Evolutionary conservation across 2,888 invertebrate genomes (phyloP).

Genomic region (Nomada fucata): DNA sequence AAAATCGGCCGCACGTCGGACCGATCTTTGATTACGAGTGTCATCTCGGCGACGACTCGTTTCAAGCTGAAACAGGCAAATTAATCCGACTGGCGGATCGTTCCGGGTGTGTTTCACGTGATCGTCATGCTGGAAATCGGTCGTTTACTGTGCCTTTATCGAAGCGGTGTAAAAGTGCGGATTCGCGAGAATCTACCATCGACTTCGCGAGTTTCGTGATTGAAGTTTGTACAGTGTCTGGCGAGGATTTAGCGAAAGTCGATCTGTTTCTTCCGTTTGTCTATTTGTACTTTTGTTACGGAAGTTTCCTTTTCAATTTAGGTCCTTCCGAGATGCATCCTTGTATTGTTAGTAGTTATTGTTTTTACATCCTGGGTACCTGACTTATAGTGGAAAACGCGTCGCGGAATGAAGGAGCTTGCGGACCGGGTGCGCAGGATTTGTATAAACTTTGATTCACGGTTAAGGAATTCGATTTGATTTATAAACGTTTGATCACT

Average conservation of each 20-base stretch:
- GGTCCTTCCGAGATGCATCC: not conserved
- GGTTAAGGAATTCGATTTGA: too few relatives aligned
- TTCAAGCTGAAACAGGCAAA: conserved; percentile 47
- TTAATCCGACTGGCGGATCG: conserved; percentile 52
- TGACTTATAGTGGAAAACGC: too few relatives aligned
- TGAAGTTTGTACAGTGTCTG: conserved; percentile 10
- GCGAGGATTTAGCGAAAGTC: not conserved
- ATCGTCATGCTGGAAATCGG: not conserved
- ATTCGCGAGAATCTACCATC: conserved; percentile 1
- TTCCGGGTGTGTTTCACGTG: not conserved
- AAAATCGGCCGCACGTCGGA: conserved; percentile 74
- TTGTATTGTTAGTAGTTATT: not conserved
- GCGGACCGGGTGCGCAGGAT: too few relatives aligned
- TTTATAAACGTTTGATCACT: too few relatives aligned
- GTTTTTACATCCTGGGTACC: too few relatives aligned
- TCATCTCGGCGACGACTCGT: conserved; percentile 54
- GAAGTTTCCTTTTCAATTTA: conserved; percentile 13
- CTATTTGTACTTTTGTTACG: not conserved
- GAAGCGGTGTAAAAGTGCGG: not conserved
- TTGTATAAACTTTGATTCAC: too few relatives aligned
- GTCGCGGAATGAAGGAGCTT: too few relatives aligned
- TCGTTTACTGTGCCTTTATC: conserved; percentile 2
- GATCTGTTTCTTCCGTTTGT: not conserved
- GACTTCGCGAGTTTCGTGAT: conserved; percentile 2
- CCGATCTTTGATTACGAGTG: conserved; percentile 60